These are phyloP conservation scores for Hirtodrosophila histrioides DNA, from an alignment of 2,888 invertebrate species.

Conservation along the genomic window DNA sequence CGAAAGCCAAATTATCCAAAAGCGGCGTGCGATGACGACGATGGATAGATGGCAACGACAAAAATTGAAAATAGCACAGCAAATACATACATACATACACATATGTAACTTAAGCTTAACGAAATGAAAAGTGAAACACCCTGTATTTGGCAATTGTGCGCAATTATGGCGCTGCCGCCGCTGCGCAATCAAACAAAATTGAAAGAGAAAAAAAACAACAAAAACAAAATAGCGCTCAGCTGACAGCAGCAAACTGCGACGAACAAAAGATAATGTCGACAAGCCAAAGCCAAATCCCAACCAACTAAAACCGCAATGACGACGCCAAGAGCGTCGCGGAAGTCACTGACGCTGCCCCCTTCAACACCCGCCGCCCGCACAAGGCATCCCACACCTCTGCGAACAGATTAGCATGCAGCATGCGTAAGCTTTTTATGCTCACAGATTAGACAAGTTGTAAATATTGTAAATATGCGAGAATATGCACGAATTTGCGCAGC, in stretches of 20 bases:
- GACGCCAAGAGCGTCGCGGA: constrained; percentile 42
- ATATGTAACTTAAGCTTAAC: constrained; percentile 19
- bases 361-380: background rate
- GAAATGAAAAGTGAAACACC: constrained; percentile 60
- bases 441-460: constrained; percentile 50
- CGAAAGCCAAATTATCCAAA: constrained; percentile 78
- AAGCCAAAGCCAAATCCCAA: constrained; percentile 35
- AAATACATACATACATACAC: background rate
- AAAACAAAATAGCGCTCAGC: constrained; percentile 41
- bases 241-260: constrained; percentile 30
- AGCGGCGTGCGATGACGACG: constrained; percentile 65
- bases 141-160: constrained; percentile 74
- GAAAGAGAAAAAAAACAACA: no score
- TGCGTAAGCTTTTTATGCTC: constrained; percentile 44
- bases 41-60: constrained; percentile 22
- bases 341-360: constrained; percentile 31
- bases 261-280: constrained; percentile 73
- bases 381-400: background rate
- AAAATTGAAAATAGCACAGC: constrained; percentile 64
- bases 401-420: constrained; percentile 50
- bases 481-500: constrained; percentile 34
- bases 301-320: constrained; percentile 54
- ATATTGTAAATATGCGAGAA: constrained; percentile 39
- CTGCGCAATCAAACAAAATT: constrained; percentile 53
- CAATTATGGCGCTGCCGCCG: constrained; percentile 58